A percentile compares a stretch with the other conserved stretches of the same genome.
Conservation (phyloP, 2,888 invertebrate genomes). For the Xestia sexstrigata region DNA sequence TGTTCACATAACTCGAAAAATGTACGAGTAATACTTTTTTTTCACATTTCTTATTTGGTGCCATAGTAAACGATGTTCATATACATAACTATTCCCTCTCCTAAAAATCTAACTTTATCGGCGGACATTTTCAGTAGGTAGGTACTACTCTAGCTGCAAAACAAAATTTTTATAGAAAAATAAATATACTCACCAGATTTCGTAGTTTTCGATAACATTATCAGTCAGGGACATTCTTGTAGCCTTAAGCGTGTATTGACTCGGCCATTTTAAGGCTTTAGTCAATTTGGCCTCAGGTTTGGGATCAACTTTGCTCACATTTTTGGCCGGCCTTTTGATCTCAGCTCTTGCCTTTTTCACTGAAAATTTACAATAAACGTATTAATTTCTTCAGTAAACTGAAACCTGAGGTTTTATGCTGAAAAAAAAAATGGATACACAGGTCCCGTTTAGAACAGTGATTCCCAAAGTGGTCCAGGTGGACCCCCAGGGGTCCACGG, state of each 20-base stretch:
- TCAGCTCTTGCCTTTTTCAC: slow-evolving; percentile 46
- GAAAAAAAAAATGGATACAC: background rate
- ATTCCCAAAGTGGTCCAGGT: too few species aligned
- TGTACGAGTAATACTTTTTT: too few species aligned
- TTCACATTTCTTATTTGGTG: background rate
- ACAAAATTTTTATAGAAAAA: background rate
- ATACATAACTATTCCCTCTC: background rate
- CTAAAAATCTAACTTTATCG: background rate
- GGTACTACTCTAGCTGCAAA: too few species aligned
- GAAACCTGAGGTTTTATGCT: background rate
- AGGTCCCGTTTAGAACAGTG: too few species aligned
- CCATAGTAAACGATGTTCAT: too few species aligned
- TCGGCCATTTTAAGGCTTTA: slow-evolving; percentile 72
- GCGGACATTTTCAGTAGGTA: background rate
- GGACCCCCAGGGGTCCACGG: too few species aligned
- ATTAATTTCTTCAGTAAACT: background rate
- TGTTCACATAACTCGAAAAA: too few species aligned
- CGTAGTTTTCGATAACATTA: slow-evolving; percentile 75
- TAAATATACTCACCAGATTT: slow-evolving; percentile 73
- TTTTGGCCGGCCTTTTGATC: background rate
- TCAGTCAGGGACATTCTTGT: slow-evolving; percentile 73
- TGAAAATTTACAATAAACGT: slow-evolving; percentile 24
- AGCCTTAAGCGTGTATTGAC: slow-evolving; percentile 72
- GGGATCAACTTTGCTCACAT: slow-evolving; percentile 2
- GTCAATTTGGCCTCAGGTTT: background rate